phyloP scores from a whole-genome alignment of 2,797 vertebrate species.

The Urocyon cinereoargenteus region DNA sequence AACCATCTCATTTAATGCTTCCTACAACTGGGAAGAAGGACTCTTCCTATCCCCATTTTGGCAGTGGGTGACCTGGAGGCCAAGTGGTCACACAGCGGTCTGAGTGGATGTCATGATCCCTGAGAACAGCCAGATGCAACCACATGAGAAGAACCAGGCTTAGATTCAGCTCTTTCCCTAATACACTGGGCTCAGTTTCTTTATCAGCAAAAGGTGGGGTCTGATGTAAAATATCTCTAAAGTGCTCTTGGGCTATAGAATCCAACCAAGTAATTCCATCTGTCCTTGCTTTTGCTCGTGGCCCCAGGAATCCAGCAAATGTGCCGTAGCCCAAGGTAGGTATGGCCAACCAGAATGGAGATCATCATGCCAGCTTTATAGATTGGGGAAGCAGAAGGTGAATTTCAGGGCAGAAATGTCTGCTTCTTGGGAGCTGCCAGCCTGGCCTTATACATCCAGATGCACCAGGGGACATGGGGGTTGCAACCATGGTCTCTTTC shows the following conservation, averaged over 20 bases:
- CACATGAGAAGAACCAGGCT: background rate
- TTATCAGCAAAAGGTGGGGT: background rate
- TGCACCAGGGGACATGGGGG: fast-evolving
- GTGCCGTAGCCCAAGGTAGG: background rate
- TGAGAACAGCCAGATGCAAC: background rate
- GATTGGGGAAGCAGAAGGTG: background rate
- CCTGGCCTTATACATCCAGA: background rate
- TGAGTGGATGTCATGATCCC: background rate
- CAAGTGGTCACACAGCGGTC: background rate
- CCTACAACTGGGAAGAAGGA: background rate
- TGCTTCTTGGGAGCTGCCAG: background rate
- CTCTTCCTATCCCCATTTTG: background rate
- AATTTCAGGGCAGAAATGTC: background rate
- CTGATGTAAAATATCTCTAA: background rate
- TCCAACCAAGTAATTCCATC: background rate
- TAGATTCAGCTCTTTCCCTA: background rate
- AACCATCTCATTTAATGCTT: background rate
- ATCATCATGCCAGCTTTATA: background rate
- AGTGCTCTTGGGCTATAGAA: background rate
- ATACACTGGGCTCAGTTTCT: background rate
- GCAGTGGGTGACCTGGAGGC: background rate
- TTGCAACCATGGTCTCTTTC: background rate
- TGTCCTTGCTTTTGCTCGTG: background rate
- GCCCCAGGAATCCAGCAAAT: background rate
- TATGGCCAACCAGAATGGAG: background rate